Evolutionary conservation across 2,113 vertebrate genomes (phyloP), one percentile per base, ranked within the genome.

Genomic region (Phylloscopus whistleri): DNA sequence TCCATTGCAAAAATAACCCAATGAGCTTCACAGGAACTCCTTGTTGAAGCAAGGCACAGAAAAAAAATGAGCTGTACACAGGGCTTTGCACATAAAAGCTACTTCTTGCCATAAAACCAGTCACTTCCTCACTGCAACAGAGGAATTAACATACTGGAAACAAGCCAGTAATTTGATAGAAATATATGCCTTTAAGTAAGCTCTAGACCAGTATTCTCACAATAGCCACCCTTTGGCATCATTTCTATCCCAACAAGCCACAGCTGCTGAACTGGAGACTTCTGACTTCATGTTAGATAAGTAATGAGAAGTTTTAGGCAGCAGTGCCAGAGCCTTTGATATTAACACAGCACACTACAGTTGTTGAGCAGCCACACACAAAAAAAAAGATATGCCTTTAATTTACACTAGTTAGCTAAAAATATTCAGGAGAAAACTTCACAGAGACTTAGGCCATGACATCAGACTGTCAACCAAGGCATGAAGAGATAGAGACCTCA

Each of bases 131-230:
- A 82, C 79, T 13, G 6, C 88, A 93, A 96, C 73, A 76, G 52
- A 86, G 37, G 90, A 92, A 96, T 95, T 93, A 95, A 67, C 68
- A 89, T 75, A 64, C 56, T 86, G 95, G 96, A 93, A 95, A 72
- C 13, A 81, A 80, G 64, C 79, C 90, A 93, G 37, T 53, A 66
- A 82, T 88, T 85, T 95, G 84, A 84, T 52, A 94, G 85, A 94
- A 86, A 78, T 87, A 48, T 24, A 80, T 67, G 78, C 72, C 59
- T 93, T 93, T 85, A 88, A 86, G 68, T 88, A 87, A 81, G 39
- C 33, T 78, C 60, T 88, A 70, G 53, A 78, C 31, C 39, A 72
- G 14, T 33, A 63, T 59, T 90, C 75, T 92, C 84, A 84, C 72
- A 94, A 75, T 33, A 72, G 56, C n/a, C 3, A 2, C 28, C 28